A percentile compares a stretch with the other conserved stretches of the same genome.
phyloP scores from a whole-genome alignment of 2,113 vertebrate genomes.

The Tympanuchus pallidicinctus region DNA sequence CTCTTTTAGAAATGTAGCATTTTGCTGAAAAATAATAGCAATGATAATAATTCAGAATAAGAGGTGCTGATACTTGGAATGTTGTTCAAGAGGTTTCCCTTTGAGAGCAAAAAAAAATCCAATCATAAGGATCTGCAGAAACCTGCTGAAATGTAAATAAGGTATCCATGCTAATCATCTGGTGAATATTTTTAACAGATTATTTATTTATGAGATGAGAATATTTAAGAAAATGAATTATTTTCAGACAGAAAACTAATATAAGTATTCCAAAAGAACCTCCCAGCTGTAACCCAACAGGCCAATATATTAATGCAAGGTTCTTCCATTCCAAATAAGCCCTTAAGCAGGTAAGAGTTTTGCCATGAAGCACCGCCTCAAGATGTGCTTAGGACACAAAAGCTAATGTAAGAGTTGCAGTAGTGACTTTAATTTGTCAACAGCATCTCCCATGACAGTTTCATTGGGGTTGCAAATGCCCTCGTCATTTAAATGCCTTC shows the following conservation, averaged over 20 bases:
- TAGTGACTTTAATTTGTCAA: conserved; percentile 64
- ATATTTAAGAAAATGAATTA: not conserved
- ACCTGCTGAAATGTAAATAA: not conserved
- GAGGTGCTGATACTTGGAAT: not conserved
- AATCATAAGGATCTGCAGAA: not conserved
- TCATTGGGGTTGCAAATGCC: conserved; percentile 34
- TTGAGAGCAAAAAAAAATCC: not conserved
- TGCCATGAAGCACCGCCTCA: conserved; percentile 57
- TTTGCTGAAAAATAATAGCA: not conserved
- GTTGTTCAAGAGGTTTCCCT: not conserved
- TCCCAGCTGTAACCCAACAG: conserved; percentile 46
- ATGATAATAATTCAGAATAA: not conserved
- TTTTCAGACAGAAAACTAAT: conserved; percentile 22
- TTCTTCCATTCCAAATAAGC: conserved; percentile 55
- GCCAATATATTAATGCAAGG: conserved; percentile 33
- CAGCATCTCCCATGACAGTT: conserved; percentile 54
- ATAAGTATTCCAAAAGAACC: not conserved
- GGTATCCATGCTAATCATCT: not conserved
- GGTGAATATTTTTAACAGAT: not conserved
- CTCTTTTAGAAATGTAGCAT: not conserved
- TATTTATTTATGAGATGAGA: conserved; percentile 27
- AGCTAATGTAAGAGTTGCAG: conserved; percentile 49
- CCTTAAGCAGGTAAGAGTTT: conserved; percentile 60
- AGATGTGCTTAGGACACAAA: conserved; percentile 65
- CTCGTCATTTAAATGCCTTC: conserved; percentile 54